A percentile compares a stretch with the other conserved stretches of the same genome.
phyloP scores from a whole-genome alignment of 2,888 invertebrate genomes.

The Meandrusa payeni region DNA sequence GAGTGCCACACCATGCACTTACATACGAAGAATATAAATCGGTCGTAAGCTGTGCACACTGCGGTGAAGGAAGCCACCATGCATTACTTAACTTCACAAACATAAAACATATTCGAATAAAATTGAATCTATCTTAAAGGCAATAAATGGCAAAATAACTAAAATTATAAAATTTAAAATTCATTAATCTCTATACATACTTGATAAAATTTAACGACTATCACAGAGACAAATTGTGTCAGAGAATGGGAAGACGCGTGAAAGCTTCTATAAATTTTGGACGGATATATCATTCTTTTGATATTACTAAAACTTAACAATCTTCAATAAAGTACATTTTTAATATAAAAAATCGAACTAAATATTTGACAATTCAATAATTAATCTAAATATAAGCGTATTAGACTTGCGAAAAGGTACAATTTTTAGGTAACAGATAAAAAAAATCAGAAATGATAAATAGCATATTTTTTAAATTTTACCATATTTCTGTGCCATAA shows the following conservation, averaged over 20 bases:
- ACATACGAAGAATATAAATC: slow-evolving; percentile 61
- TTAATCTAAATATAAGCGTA: slow-evolving; percentile 33
- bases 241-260: slow-evolving; percentile 19
- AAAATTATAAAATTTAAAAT: slow-evolving; percentile 27
- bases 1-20: slow-evolving; percentile 80
- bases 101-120: slow-evolving; percentile 14
- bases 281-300: slow-evolving; percentile 20
- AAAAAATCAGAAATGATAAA: slow-evolving; percentile 12
- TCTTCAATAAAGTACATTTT: slow-evolving; percentile 2
- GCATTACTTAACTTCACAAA: slow-evolving; percentile 40
- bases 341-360: slow-evolving; percentile 18
- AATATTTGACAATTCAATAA: slow-evolving; percentile 20
- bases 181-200: slow-evolving; percentile 9
- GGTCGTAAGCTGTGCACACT: slow-evolving; percentile 70
- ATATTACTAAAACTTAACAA: slow-evolving; percentile 19
- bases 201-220: slow-evolving; percentile 14
- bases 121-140: slow-evolving; percentile 10
- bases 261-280: slow-evolving; percentile 14
- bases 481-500: slow-evolving; percentile 89
- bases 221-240: slow-evolving; percentile 17
- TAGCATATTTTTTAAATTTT: slow-evolving; percentile 30
- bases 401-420: slow-evolving; percentile 27
- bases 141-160: slow-evolving; percentile 18
- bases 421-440: slow-evolving; percentile 32
- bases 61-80: slow-evolving; percentile 66